Conservation (phyloP, 2,113 vertebrate genomes). For the Nannobrachium achirus region DNA sequence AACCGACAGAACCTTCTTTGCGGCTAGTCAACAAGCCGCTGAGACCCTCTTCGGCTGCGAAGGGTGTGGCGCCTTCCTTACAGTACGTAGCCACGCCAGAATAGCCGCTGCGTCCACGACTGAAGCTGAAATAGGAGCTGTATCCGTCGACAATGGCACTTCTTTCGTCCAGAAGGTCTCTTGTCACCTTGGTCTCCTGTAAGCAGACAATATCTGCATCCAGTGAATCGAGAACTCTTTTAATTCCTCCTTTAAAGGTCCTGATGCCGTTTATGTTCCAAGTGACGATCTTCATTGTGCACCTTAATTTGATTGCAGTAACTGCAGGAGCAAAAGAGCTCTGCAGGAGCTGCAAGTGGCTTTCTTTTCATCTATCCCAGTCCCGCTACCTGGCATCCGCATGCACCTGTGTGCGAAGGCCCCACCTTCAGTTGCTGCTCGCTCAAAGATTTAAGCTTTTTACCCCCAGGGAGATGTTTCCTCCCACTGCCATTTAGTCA, state of each 20-base stretch:
- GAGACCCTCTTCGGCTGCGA: constrained; percentile 88
- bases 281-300: constrained; percentile 82
- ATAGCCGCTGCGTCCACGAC: constrained; percentile 86
- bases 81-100: constrained; percentile 91
- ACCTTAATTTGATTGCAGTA: too few relatives aligned
- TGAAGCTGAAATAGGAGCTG: constrained; percentile 91
- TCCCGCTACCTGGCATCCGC: constrained; percentile 82
- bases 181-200: constrained; percentile 92
- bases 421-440: constrained; percentile 80
- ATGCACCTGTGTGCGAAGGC: constrained; percentile 80
- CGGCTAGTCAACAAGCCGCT: constrained; percentile 81
- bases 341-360: constrained; percentile 61
- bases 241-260: constrained; percentile 74
- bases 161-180: constrained; percentile 86
- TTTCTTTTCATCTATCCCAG: constrained; percentile 81
- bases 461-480: constrained; percentile 43
- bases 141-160: constrained; percentile 88
- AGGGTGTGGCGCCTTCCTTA: constrained; percentile 81
- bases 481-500: constrained; percentile 51
- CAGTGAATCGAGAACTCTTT: constrained; percentile 79
- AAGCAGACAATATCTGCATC: constrained; percentile 86
- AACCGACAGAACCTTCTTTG: constrained; percentile 77
- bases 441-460: constrained; percentile 80
- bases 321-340: too few relatives aligned
- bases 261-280: constrained; percentile 92